Conservation (phyloP, 2,113 vertebrate genomes). For the Lamprologus callipterus region DNA sequence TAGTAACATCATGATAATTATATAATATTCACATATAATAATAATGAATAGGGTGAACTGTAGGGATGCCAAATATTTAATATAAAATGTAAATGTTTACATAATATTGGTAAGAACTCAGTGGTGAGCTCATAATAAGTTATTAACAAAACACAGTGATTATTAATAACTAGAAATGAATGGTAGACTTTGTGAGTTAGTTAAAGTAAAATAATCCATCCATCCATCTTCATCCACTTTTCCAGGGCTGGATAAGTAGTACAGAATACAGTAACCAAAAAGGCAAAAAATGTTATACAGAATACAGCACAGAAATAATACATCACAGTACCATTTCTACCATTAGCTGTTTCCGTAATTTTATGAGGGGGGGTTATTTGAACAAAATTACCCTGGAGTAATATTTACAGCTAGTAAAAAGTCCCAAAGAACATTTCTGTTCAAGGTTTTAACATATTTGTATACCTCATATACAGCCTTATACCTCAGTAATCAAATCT, state of each 20-base stretch:
- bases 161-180: background rate
- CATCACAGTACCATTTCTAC: background rate
- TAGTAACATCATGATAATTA: background rate
- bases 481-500: slow-evolving; percentile 8
- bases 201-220: background rate
- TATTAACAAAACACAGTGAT: background rate
- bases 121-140: background rate
- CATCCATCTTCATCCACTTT: background rate
- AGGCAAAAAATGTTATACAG: background rate
- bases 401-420: background rate
- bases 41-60: background rate
- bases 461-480: background rate
- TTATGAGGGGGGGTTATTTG: background rate
- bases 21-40: background rate
- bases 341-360: background rate
- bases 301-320: background rate
- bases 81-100: background rate
- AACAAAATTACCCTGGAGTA: background rate
- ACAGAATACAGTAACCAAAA: background rate
- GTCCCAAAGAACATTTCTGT: background rate
- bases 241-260: background rate
- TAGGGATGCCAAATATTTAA: background rate
- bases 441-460: background rate
- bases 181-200: background rate
- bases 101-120: background rate